A percentile compares a stretch with the other conserved stretches of the same genome.
Evolutionary conservation across 2,113 vertebrate genomes (phyloP).

Genomic region (Poeciliopsis retropinna): DNA sequence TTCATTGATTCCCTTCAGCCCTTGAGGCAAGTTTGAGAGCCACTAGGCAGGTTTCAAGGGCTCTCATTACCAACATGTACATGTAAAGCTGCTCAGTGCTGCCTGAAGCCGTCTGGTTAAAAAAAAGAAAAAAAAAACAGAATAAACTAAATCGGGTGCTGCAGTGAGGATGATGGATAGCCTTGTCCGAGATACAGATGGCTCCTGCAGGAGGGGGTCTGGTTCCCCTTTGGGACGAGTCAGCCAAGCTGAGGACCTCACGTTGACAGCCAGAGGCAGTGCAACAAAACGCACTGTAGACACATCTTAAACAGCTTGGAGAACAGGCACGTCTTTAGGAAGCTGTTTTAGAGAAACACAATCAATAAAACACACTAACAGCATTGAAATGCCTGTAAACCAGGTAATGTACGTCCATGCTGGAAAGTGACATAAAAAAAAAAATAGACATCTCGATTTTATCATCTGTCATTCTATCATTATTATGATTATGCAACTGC

Average conservation of each 20-base stretch:
- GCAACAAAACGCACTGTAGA: slow-evolving; percentile 46
- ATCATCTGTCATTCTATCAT: neutral
- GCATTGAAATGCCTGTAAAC: slow-evolving; percentile 22
- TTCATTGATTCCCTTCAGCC: slow-evolving; percentile 69
- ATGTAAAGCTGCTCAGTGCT: slow-evolving; percentile 68
- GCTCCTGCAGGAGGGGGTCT: slow-evolving; percentile 69
- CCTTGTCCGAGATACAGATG: slow-evolving; percentile 74
- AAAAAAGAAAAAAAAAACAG: slow-evolving; percentile 27
- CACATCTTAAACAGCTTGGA: slow-evolving; percentile 46
- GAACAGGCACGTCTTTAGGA: slow-evolving; percentile 34
- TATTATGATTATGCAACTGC: neutral
- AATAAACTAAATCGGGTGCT: slow-evolving; percentile 62
- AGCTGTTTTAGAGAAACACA: slow-evolving; percentile 16
- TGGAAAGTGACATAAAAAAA: slow-evolving; percentile 7
- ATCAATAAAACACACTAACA: slow-evolving; percentile 64
- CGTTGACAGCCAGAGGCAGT: slow-evolving; percentile 58
- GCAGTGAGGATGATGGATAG: slow-evolving; percentile 72
- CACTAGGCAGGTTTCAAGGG: slow-evolving; percentile 68
- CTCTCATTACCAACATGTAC: slow-evolving; percentile 71
- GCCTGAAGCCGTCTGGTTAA: slow-evolving; percentile 60
- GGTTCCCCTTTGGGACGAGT: slow-evolving; percentile 57
- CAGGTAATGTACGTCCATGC: slow-evolving; percentile 6
- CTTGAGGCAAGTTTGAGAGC: slow-evolving; percentile 58
- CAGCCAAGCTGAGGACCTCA: slow-evolving; percentile 62
- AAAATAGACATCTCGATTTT: neutral